Percentiles rank a stretch among this genome's conserved stretches.
These are phyloP conservation scores for Brachypterus glaber DNA, from an alignment of 2,888 invertebrate genomes.

Conservation along the genomic window DNA sequence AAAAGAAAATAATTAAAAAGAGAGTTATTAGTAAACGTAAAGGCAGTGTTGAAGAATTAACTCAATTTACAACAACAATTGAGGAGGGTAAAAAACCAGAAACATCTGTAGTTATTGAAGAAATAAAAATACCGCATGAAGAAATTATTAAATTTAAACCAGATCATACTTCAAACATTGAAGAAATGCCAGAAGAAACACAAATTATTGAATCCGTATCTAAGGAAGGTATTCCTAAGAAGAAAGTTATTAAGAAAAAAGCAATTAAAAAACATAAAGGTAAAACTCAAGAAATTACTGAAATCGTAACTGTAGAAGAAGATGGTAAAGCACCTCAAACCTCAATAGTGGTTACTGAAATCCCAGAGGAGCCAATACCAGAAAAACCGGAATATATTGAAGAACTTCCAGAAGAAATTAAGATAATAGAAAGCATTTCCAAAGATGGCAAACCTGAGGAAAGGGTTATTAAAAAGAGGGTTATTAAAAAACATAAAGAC, in stretches of 20 bases:
- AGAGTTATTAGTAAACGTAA: conserved; percentile 39
- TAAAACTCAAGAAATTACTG: conserved; percentile 33
- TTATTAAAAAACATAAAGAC: conserved; percentile 37
- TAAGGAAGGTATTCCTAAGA: conserved; percentile 24
- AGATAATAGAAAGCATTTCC: conserved; percentile 27
- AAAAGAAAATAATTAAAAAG: conserved; percentile 34
- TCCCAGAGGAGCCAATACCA: conserved; percentile 18
- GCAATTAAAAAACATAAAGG: conserved; percentile 38
- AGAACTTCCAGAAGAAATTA: conserved; percentile 37
- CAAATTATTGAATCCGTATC: conserved; percentile 33
- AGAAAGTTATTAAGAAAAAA: conserved; percentile 35
- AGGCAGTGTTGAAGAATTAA: conserved; percentile 37
- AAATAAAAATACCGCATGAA: conserved; percentile 18
- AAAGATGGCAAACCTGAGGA: conserved; percentile 24
- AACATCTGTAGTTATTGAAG: conserved; percentile 30
- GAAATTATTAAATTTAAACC: background rate
- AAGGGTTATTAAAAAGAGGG: conserved; percentile 33
- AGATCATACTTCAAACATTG: conserved; percentile 23
- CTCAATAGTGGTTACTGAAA: conserved; percentile 34
- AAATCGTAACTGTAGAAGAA: conserved; percentile 37
- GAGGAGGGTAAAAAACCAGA: conserved; percentile 40
- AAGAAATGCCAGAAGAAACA: conserved; percentile 38
- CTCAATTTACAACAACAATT: conserved; percentile 41
- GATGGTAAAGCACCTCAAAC: conserved; percentile 35
- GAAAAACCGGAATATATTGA: conserved; percentile 25